These are phyloP conservation scores for Alosa sapidissima DNA, from an alignment of 2,797 vertebrate genomes.

Conservation along the genomic window DNA sequence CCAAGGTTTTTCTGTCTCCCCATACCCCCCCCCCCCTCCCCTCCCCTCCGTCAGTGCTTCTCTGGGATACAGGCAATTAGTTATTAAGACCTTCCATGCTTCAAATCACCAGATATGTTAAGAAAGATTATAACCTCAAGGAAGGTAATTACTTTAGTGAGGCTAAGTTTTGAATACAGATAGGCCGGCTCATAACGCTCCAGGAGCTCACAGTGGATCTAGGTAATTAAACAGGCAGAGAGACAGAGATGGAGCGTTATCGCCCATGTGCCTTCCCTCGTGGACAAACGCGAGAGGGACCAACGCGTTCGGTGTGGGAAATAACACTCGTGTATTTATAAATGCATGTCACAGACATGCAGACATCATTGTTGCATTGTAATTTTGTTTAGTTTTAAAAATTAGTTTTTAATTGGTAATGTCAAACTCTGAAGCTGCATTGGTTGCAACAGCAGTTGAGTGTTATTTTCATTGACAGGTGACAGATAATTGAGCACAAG, in stretches of 20 bases:
- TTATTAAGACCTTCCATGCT: slow-evolving; percentile 62
- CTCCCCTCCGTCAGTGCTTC: slow-evolving; percentile 1
- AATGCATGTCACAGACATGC: background rate
- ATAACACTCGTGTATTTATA: background rate
- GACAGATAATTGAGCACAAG: background rate
- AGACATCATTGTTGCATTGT: background rate
- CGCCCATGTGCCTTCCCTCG: background rate
- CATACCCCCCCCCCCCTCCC: no score
- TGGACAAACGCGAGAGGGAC: background rate
- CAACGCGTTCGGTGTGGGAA: background rate
- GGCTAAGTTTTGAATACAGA: slow-evolving; percentile 43
- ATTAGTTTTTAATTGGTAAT: no score
- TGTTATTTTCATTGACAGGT: background rate
- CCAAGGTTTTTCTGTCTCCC: background rate
- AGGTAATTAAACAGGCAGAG: slow-evolving; percentile 13
- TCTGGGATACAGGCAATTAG: slow-evolving; percentile 28
- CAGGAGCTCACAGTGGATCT: background rate
- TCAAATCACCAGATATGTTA: slow-evolving; percentile 61
- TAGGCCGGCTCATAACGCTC: background rate
- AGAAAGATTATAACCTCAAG: slow-evolving; percentile 64
- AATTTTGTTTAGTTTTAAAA: background rate
- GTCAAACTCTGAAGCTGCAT: background rate
- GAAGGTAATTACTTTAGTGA: slow-evolving; percentile 63
- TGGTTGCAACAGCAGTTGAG: background rate
- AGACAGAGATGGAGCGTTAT: background rate